phyloP scores from a whole-genome alignment of 2,113 vertebrate species.

The Mesocricetus auratus region DNA sequence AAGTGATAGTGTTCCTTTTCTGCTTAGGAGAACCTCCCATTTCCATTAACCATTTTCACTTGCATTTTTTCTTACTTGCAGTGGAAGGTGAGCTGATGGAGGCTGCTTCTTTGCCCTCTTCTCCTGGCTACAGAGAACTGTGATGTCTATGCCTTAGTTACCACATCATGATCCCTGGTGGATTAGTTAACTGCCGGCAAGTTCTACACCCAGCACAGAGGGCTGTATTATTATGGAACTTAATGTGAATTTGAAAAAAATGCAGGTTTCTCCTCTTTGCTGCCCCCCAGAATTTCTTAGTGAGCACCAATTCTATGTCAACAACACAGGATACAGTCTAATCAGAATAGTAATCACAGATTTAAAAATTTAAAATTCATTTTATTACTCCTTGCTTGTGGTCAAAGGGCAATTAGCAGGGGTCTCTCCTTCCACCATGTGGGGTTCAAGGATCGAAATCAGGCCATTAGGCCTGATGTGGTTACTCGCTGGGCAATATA shows the following conservation, averaged over 20 bases:
- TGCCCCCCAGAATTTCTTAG: constrained; percentile 78
- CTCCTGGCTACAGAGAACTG: background rate
- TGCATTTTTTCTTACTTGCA: background rate
- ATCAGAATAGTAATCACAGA: constrained; percentile 68
- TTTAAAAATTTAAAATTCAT: constrained; percentile 49
- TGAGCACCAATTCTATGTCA: constrained; percentile 59
- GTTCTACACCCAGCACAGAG: background rate
- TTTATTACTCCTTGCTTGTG: background rate
- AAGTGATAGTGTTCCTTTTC: background rate
- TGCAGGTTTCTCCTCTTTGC: constrained; percentile 78
- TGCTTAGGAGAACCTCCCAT: background rate
- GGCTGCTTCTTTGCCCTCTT: background rate
- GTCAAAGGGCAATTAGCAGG: background rate
- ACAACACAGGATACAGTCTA: constrained; percentile 69
- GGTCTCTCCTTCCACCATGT: background rate
- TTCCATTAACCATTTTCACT: background rate
- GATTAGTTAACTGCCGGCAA: constrained; percentile 36
- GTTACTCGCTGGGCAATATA: background rate
- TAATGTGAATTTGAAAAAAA: constrained; percentile 46
- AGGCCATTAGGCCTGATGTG: background rate
- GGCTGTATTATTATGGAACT: background rate
- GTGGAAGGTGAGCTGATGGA: background rate
- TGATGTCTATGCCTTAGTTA: constrained; percentile 19
- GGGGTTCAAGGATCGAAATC: background rate
- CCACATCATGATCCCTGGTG: background rate